Percentiles rank a stretch among this genome's conserved stretches.
Conservation (phyloP, 2,113 vertebrate genomes). For the Cathartes aura region DNA sequence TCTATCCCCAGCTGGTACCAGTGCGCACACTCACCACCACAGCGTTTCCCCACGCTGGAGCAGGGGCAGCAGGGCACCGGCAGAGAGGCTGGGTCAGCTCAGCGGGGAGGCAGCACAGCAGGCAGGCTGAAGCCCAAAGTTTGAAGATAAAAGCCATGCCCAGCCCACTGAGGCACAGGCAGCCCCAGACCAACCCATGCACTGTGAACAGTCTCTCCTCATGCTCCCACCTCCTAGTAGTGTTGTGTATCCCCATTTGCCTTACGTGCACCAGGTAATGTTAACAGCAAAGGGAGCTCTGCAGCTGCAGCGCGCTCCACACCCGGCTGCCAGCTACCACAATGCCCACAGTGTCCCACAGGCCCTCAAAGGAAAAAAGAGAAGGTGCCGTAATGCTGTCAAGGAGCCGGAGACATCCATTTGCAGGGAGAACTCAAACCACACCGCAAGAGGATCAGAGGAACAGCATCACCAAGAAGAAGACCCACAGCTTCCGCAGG, state of each 20-base stretch:
- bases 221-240: neutral
- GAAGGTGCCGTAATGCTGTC: neutral
- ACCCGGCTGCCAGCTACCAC: neutral
- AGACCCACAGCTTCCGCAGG: neutral
- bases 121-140: neutral
- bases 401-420: neutral
- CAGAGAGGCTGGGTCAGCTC: neutral
- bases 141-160: neutral
- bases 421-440: neutral
- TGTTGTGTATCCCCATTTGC: rapidly evolving
- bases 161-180: neutral
- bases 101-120: neutral
- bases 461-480: neutral
- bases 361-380: neutral
- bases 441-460: neutral
- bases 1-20: neutral
- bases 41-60: neutral
- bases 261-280: rapidly evolving
- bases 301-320: neutral
- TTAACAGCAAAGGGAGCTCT: neutral
- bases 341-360: neutral
- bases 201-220: neutral
- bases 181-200: neutral
- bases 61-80: neutral
- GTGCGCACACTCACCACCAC: neutral